Conservation (phyloP, 2,797 vertebrate genomes). For the Stomatorhinus walkeri region DNA sequence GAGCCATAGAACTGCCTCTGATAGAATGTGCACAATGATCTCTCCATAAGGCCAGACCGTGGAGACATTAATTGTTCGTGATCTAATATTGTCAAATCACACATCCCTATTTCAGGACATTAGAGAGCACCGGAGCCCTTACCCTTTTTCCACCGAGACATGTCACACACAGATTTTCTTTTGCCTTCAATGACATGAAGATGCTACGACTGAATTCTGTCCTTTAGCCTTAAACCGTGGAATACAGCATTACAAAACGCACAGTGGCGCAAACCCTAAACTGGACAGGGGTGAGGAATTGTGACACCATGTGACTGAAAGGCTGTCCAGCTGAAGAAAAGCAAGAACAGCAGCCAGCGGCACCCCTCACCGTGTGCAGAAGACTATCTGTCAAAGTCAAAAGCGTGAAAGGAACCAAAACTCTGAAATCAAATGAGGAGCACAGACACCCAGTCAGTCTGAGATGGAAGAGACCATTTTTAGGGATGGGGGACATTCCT, state of each 20-base stretch:
- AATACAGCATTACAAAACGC: background rate
- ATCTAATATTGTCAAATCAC: background rate
- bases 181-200: background rate
- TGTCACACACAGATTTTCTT: background rate
- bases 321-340: constrained; percentile 1
- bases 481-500: background rate
- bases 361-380: background rate
- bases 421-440: background rate
- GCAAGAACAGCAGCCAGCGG: background rate
- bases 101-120: background rate
- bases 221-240: background rate
- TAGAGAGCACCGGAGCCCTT: background rate
- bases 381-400: background rate
- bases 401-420: background rate
- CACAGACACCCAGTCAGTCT: background rate
- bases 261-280: background rate
- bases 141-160: background rate
- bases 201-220: constrained; percentile 1
- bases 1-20: background rate
- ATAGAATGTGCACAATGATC: background rate
- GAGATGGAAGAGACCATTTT: background rate
- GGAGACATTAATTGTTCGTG: background rate
- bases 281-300: background rate
- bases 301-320: constrained; percentile 8
- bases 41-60: background rate